These are phyloP conservation scores for Tympanuchus pallidicinctus DNA, from an alignment of 2,113 vertebrate species.

Conservation along the genomic window DNA sequence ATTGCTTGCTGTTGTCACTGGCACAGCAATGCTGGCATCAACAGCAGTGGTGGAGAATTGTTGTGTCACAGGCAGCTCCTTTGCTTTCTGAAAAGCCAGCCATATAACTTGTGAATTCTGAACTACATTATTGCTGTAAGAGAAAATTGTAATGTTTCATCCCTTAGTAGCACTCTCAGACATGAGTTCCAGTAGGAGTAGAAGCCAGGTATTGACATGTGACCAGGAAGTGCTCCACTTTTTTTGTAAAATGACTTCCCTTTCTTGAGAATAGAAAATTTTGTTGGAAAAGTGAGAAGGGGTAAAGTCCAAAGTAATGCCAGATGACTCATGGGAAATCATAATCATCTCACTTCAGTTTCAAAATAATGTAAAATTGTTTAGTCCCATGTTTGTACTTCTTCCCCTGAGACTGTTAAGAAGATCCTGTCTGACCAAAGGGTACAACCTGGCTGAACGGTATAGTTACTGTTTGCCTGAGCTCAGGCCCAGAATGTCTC, in stretches of 20 bases:
- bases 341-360: conserved; percentile 20
- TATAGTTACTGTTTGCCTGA: conserved; percentile 10
- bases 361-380: conserved; percentile 44
- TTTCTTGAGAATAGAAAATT: neutral
- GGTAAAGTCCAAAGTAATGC: neutral
- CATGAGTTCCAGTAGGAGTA: neutral
- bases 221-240: neutral
- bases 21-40: neutral
- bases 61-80: neutral
- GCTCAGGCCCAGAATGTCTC: neutral
- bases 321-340: conserved; percentile 61
- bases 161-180: neutral
- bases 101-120: neutral
- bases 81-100: neutral
- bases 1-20: neutral
- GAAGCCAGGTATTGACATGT: neutral
- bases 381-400: neutral
- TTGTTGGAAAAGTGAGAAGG: neutral
- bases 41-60: fast-evolving
- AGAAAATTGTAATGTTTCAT: neutral
- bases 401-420: neutral
- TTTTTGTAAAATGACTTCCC: neutral
- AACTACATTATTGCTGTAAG: neutral
- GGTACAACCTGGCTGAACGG: neutral
- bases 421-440: neutral